Evolutionary conservation across 37 sponge, comb jelly and placozoan genomes (phyloP), one percentile per base, ranked within the genome.

Genomic region (Theonella swinhoei): DNA sequence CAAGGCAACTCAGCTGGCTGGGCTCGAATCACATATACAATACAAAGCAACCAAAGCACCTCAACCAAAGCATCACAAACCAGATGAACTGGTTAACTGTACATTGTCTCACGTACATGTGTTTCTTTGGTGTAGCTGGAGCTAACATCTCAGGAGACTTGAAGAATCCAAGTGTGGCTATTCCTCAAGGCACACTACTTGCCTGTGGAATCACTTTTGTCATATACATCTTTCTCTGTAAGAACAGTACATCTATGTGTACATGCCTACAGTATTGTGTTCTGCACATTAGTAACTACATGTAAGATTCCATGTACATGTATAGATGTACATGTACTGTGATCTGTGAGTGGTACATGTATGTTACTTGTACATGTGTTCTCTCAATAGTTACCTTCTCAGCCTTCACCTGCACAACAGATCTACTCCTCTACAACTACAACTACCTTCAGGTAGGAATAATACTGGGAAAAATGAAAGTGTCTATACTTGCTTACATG

Each of bases 131-230:
- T 77, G 24, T 80, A 95, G 97, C 99, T 87, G 99, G 99, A 72
- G 97, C 97, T 41, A 98, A 98, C 79, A 98, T 98, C 74, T 96
- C 97, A 34, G 99, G 97, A 39, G 97, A 98, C 61, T 82, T 98
- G 68, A 96, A 94, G 82, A 94, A 94, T 80, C 97, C 99, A 2
- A 96, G 99, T 72, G 83, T 76, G 32, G 60, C 99, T 68, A 98
- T 98, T 25, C 99, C 99, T 19, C 74, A 87, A 54, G 99, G 99
- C 0, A 98, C 99, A 5, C 76, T 98, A 2, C 61, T 88, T 30
- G 95, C 99, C 26, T 90, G 90, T 78, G 89, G 73, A 20, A 85
- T 98, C 77, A 96, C 96, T 43, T 96, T 94, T 58, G 38, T 76
- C 36, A 72, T 96, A 23, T 98, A 98, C 78, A 59, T 89, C 0